Evolutionary conservation across 1,140 invertebrate genomes (phyloP).

Genomic region (Telenomus remus): DNA sequence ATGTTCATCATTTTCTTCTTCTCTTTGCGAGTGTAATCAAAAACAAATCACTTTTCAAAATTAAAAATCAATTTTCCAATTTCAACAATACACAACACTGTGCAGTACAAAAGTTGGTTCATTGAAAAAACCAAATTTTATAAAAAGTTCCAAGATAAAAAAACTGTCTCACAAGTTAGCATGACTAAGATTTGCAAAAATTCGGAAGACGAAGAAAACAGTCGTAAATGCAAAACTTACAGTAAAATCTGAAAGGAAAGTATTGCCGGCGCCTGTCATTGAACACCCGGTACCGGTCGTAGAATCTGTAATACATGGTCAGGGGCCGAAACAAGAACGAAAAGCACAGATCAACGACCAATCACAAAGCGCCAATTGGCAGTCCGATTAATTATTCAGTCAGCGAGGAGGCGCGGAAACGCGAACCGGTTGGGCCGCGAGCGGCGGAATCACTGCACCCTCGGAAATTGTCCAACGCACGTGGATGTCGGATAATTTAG

Average conservation of each 20-base stretch:
- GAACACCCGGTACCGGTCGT: conserved; percentile 71
- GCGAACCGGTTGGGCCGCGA: conserved; percentile 21
- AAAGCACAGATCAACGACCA: not conserved
- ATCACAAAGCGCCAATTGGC: not conserved
- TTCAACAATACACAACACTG: too few relatives aligned
- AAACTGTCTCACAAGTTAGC: too few relatives aligned
- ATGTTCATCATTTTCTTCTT: too few relatives aligned
- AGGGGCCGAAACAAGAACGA: conserved; percentile 5
- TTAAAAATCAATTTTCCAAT: too few relatives aligned
- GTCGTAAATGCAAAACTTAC: conserved; percentile 63
- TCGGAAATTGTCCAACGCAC: conserved; percentile 15
- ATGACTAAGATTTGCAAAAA: too few relatives aligned
- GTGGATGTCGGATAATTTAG: conserved; percentile 24
- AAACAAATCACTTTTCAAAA: too few relatives aligned
- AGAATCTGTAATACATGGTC: conserved; percentile 73
- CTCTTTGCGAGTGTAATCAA: too few relatives aligned
- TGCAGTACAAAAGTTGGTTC: too few relatives aligned
- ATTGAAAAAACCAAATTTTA: too few relatives aligned
- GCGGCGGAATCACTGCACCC: conserved; percentile 39
- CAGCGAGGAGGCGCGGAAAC: conserved; percentile 1
- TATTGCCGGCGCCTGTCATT: conserved; percentile 65
- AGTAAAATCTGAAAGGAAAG: conserved; percentile 72
- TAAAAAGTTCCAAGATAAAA: too few relatives aligned
- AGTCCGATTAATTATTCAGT: conserved; percentile 8
- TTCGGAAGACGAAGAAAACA: conserved; percentile 6